Base-by-base conservation (phyloP, 2,888 invertebrate genomes). In the Ditula angustiorana region DNA sequence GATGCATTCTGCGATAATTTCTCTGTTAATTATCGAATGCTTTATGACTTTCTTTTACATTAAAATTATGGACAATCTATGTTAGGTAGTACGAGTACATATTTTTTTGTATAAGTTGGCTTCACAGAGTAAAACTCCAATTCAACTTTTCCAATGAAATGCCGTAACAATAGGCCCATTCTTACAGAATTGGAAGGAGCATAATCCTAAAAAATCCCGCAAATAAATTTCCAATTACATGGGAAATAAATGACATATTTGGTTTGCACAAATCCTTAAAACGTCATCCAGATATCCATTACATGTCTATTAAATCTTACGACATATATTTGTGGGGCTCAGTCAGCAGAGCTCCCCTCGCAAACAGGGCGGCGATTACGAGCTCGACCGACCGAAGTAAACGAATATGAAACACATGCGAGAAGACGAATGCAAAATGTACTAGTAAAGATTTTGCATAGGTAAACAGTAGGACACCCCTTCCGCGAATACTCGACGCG, bases 251-350 rank as follows among this genome's bases (percentile, higher is more conserved):
- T 91, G 91, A 90, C 92, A 90, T 91, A 91, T 91, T 92, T 89
- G 88, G 92, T 92, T 92, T 92, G 92, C 92, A 83, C 91, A 92
- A 92, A 92, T 92, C 92, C 92, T 92, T 92, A 92, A 92, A 92
- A 89, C 87, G 92, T 92, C 92, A 92, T 92, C 90, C 91, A 91
- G 92, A 92, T 92, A 92, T 92, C 92, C 91, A 92, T 92, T 92
- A 92, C 92, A 92, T 92, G 90, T 92, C 90, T 92, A 92, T 92
- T 92, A 92, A 92, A 92, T 92, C 92, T 92, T 88, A 92, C 91
- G 92, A 92, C 92, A 92, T 91, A 92, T 92, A 92, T 91, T 91
- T 87, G 92, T 87, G 88, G 89, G 91, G 90, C 87, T 81, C 85
- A 80, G 90, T 91, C 90, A 90, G 89, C 91, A 88, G 81, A 79